Evolutionary conservation across 64 coral and sea anemone species (phyloP).

Genomic region (Montipora cactus): DNA sequence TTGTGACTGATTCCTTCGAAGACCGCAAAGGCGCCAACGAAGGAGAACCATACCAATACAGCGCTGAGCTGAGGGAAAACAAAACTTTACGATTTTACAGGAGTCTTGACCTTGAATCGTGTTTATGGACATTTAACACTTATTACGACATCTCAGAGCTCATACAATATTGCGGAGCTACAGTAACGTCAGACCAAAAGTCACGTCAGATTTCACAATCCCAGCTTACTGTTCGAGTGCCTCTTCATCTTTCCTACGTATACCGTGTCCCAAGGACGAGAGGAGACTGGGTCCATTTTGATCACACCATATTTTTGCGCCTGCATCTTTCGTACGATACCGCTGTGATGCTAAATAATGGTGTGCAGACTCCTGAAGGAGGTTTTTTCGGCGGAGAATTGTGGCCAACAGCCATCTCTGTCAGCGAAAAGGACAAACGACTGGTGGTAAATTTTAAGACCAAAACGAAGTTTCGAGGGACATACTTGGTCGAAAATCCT

Average conservation of each 20-base stretch:
- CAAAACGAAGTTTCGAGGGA: slow-evolving; percentile 96
- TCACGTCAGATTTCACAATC: slow-evolving; percentile 81
- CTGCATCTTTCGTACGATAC: slow-evolving; percentile 92
- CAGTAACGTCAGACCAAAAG: slow-evolving; percentile 73
- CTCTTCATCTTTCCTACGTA: slow-evolving; percentile 89
- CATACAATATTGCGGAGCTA: slow-evolving; percentile 81
- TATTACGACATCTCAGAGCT: slow-evolving; percentile 94
- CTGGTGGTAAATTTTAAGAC: slow-evolving; percentile 96
- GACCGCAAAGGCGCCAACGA: slow-evolving; percentile 36
- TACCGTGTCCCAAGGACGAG: slow-evolving; percentile 71
- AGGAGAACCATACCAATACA: slow-evolving; percentile 88
- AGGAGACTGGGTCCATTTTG: slow-evolving; percentile 91
- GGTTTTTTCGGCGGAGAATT: slow-evolving; percentile 77
- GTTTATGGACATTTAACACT: slow-evolving; percentile 96
- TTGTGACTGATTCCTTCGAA: slow-evolving; percentile 67
- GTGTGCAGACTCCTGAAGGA: slow-evolving; percentile 94
- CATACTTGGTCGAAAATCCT: slow-evolving; percentile 75
- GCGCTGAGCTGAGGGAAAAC: slow-evolving; percentile 76
- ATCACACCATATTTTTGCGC: slow-evolving; percentile 85
- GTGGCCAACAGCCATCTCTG: slow-evolving; percentile 77
- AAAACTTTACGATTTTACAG: slow-evolving; percentile 84
- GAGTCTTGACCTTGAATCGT: slow-evolving; percentile 92
- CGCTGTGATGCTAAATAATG: slow-evolving; percentile 95
- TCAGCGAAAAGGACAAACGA: slow-evolving; percentile 80
- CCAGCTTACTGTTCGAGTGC: slow-evolving; percentile 87